Percentiles rank a stretch among this genome's conserved stretches.
phyloP scores from a whole-genome alignment of 2,888 invertebrate species.

The Thymelicus lineola region DNA sequence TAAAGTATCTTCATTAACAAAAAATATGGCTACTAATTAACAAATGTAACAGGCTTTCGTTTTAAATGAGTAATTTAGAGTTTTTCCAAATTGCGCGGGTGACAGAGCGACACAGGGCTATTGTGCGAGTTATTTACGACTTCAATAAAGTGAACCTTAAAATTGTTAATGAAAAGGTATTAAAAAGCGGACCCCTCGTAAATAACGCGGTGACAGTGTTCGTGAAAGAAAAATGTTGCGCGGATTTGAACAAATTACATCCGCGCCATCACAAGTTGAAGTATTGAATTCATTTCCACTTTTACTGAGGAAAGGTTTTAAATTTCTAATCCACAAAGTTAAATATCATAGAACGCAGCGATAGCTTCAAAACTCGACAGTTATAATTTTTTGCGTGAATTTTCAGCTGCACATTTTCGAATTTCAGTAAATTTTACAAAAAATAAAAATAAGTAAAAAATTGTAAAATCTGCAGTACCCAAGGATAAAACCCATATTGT shows the following conservation, averaged over 20 bases:
- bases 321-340: too few relatives aligned
- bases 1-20: not conserved
- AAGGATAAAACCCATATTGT: too few relatives aligned
- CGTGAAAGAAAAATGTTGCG: slow-evolving; percentile 76
- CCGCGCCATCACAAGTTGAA: slow-evolving; percentile 19
- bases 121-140: slow-evolving; percentile 80
- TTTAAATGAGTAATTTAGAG: slow-evolving; percentile 52
- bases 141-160: slow-evolving; percentile 84
- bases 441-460: too few relatives aligned
- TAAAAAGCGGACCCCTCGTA: slow-evolving; percentile 79
- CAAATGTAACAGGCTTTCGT: slow-evolving; percentile 20
- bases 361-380: too few relatives aligned
- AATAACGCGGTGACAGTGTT: slow-evolving; percentile 79
- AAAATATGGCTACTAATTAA: slow-evolving; percentile 17
- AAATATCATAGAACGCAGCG: too few relatives aligned
- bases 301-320: too few relatives aligned
- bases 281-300: slow-evolving; percentile 18
- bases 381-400: too few relatives aligned
- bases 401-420: too few relatives aligned
- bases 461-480: too few relatives aligned
- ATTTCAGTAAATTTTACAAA: too few relatives aligned
- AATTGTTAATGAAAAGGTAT: slow-evolving; percentile 85
- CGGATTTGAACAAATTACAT: slow-evolving; percentile 76
- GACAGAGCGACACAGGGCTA: slow-evolving; percentile 66
- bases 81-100: slow-evolving; percentile 65